Evolutionary conservation across 2,113 vertebrate genomes (phyloP), one percentile per base, ranked within the genome.

Genomic region (Isurus oxyrinchus): DNA sequence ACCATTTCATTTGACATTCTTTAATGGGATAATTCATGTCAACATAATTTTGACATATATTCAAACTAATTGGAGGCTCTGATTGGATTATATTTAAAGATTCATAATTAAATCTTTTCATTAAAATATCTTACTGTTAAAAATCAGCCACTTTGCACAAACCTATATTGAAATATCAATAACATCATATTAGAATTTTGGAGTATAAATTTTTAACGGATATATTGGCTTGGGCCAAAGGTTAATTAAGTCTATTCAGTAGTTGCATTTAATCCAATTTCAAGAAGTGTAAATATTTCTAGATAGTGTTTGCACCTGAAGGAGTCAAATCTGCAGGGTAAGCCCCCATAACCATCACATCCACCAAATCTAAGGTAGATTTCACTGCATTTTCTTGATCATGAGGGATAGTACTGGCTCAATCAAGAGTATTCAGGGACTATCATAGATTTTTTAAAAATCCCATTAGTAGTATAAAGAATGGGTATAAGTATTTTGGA

Each of bases 121-220:
- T 72, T 76, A 95, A 95, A 72, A 53, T 72, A 95, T 95, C 67
- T 49, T 53, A 95, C 35, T 53, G 27, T 53, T 69, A 95, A 95
- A 95, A 95, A 49, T 49, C 27, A 53, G 94, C 94, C 94, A 95
- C 40, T 95, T 72, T 95, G 66, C 63, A 95, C 66, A 69, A 94
- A 53, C 40, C n/a, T 72, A 72, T 72, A 69, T 72, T 95, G 94
- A 95, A 95, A 95, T 95, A 72, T 95, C 94, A 95, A 72, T 95
- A 95, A 31, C 44, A 27, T 53, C 53, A 27, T 53, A 95, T 95
- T 95, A 95, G 40, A 53, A 53, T 95, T 94, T 72, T 67, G 63
- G 40, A 95, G 66, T 69, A 4, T 95, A 69, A 31, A 69, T 49
- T 53, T 11, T 95, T 72, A 72, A 69, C 49, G 2, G 44, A 95